Base-by-base conservation (phyloP, 2,797 vertebrate species). In the Danio jaintianensis region DNA sequence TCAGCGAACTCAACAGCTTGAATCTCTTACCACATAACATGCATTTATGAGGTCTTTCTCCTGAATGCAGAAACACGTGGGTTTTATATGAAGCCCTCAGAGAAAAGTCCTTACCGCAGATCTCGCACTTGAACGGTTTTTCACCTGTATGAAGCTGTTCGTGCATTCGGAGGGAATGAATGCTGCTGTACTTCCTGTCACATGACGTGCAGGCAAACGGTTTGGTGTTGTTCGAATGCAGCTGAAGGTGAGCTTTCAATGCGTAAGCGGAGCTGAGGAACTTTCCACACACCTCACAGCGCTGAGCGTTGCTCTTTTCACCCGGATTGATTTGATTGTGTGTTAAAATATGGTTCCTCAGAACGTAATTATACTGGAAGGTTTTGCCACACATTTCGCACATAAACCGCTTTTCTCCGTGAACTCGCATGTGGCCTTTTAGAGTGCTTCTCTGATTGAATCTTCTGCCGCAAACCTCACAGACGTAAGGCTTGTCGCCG, bases 81-180 rank as follows among this genome's bases (percentile, higher is more conserved):
- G 93, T 93, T 68, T 91, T 90, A 0, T 93, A 89, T 0, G 93
- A 92, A 85, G 91, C 91, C 64, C 92, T 92, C 11, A 92, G 93
- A 84, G 93, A 91, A 79, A 95, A 95, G 67, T 90, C 90, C 86
- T 94, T 94, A 18, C 91, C 92, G 3, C 93, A 95, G 0, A 92
- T 91, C 0, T 87, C 86, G 0, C 94, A 94, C 85, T 86, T 91
- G 81, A 90, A 94, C 0, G 93, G 92, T 1, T 92, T 80, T 6
- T 92, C 91, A 1, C 93, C 93, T 0, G 84, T 79, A 1, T 91
- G 90, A 36, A 84, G 84, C 81, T 86, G 88, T 84, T 91, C 85
- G 10, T 90, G 90, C 47, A 83, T 79, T 55, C 86, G 81, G 9
- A 89, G 88, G 29, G 79, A 78, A 12, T 80, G 71, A 13, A 58